Evolutionary conservation across 2,888 invertebrate genomes (phyloP).

Genomic region (Matsumyia berberina): DNA sequence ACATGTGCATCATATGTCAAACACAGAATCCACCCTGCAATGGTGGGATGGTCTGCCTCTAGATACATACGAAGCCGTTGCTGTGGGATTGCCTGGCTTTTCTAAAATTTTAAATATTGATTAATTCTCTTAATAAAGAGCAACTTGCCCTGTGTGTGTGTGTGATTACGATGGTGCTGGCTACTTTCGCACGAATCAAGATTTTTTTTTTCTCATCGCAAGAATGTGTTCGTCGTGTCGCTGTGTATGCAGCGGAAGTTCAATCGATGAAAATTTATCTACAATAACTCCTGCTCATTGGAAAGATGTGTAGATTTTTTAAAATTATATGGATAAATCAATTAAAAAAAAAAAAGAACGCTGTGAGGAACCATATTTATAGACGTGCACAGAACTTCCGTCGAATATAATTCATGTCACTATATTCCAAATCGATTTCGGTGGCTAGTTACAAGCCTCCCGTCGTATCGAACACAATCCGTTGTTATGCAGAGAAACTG

Average conservation of each 20-base stretch:
- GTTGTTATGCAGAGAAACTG: constrained; percentile 69
- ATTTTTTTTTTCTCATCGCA: constrained; percentile 1
- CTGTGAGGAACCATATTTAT: neutral
- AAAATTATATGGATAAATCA: constrained; percentile 6
- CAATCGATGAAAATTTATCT: constrained; percentile 44
- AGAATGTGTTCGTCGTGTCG: neutral
- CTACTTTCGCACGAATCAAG: constrained; percentile 27
- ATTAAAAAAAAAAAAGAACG: neutral
- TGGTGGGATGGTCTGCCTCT: constrained; percentile 23
- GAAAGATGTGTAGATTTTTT: neutral
- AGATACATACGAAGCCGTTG: constrained; percentile 42
- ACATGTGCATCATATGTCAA: constrained; percentile 11
- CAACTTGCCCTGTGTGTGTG: constrained; percentile 11
- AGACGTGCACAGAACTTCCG: constrained; percentile 24
- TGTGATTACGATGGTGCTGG: constrained; percentile 6
- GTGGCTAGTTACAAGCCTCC: constrained; percentile 35
- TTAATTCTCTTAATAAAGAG: constrained; percentile 64
- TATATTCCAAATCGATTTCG: constrained; percentile 42
- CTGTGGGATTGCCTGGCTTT: constrained; percentile 17
- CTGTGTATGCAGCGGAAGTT: constrained; percentile 2
- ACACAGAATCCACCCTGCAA: constrained; percentile 64
- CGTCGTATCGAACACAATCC: constrained; percentile 34
- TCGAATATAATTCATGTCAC: constrained; percentile 11
- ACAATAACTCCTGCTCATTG: neutral
- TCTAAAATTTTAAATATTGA: constrained; percentile 63